A percentile compares a stretch with the other conserved stretches of the same genome.
Evolutionary conservation across 1,140 invertebrate genomes (phyloP).

Genomic region (Plectrocnemia conspersa): DNA sequence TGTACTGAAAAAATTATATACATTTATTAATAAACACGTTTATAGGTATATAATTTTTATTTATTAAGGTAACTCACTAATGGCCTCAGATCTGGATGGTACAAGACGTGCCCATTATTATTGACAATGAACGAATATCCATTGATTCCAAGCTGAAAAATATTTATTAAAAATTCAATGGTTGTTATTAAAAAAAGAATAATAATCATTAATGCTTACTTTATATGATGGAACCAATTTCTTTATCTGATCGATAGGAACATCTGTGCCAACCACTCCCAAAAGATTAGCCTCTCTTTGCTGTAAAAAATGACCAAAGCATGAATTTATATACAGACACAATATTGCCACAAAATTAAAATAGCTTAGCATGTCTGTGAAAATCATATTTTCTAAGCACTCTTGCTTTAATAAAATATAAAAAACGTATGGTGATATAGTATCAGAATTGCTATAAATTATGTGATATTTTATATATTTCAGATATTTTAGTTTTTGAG

Average conservation of each 20-base stretch:
- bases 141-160: conserved; percentile 83
- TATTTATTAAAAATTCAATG: neutral
- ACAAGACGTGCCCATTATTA: conserved; percentile 95
- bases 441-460: too few species aligned
- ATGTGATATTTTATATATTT: too few species aligned
- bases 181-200: conserved; percentile 8
- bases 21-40: conserved; percentile 1
- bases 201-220: conserved; percentile 51
- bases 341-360: neutral
- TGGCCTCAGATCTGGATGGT: conserved; percentile 95
- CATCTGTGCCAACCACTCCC: conserved; percentile 91
- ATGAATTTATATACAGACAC: conserved; percentile 1
- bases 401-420: neutral
- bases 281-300: conserved; percentile 79
- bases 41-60: conserved; percentile 7
- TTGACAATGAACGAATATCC: conserved; percentile 95
- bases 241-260: conserved; percentile 86
- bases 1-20: conserved; percentile 41
- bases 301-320: conserved; percentile 48
- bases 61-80: conserved; percentile 58
- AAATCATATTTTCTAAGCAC: neutral
- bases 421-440: too few species aligned
- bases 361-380: neutral
- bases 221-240: conserved; percentile 89
- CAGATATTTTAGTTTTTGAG: too few species aligned